Evolutionary conservation across 1,140 invertebrate genomes (phyloP).

Genomic region (Drosophila subobscura): DNA sequence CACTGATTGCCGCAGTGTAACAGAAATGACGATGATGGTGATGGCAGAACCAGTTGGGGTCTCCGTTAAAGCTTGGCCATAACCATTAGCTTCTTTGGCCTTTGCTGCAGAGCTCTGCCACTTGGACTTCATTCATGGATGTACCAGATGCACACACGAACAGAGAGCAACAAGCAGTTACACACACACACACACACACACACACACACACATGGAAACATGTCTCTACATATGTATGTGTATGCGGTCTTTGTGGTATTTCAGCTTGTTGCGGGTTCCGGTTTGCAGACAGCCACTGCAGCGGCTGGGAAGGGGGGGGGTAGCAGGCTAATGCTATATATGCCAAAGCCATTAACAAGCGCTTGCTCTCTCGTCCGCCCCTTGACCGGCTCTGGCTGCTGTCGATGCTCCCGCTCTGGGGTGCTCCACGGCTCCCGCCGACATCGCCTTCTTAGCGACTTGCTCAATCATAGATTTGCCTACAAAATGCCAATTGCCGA

Average conservation of each 20-base stretch:
- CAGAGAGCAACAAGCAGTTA: conserved; percentile 1
- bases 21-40: conserved; percentile 34
- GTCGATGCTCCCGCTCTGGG: no score
- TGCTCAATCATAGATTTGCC: conserved; percentile 44
- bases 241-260: conserved; percentile 24
- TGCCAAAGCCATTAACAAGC: conserved; percentile 26
- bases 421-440: no score
- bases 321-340: neutral
- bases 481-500: conserved; percentile 40
- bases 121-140: conserved; percentile 29
- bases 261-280: conserved; percentile 23
- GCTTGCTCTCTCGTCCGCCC: neutral
- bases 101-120: conserved; percentile 3
- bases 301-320: no score
- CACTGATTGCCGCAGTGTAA: no score
- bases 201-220: conserved; percentile 10
- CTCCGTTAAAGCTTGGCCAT: conserved; percentile 29
- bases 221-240: no score
- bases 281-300: conserved; percentile 9
- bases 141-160: conserved; percentile 7
- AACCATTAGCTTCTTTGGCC: conserved; percentile 37
- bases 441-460: neutral
- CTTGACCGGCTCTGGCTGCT: no score
- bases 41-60: conserved; percentile 36
- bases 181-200: conserved; percentile 18